Base-by-base conservation (phyloP, 2,888 invertebrate species). In the Labia minor region DNA sequence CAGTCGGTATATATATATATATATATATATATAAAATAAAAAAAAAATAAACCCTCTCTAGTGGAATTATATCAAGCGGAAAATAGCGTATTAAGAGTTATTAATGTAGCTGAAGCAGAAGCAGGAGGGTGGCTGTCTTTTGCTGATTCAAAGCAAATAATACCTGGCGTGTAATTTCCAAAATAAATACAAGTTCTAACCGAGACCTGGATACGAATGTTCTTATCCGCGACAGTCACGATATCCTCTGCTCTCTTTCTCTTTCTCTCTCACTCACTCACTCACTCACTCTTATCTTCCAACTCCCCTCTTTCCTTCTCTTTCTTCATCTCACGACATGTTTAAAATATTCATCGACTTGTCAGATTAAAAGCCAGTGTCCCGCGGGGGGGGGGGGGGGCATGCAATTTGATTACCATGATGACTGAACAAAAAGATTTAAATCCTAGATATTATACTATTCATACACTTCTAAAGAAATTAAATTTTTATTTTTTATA, bases 261-360 rank as follows among this genome's bases (percentile, higher is more conserved):
- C 26, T 26, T 26, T 26, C 26, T 8, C 26, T 26, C 8, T 26
- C 3, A 6, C 8, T 8, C 8, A 26, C 26, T 26, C 8, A 3
- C 26, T 6, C 26, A 26, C 26, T 8, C 26, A 6, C 8, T 26
- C 8, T 26, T 8, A 26, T 26, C 26, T n/a, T n/a, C n/a, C n/a
- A n/a, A n/a, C n/a, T n/a, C n/a, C n/a, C n/a, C 26, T 8, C 26
- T 26, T 26, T 26, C 8, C 26, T 26, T 26, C 26, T 26, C 3
- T 8, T 26, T 6, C 26, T 26, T 26, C 26, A 26, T 26, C 26
- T 26, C 26, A 6, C 26, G 26, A 26, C 16, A 49, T 49, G 16
- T 19, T 20, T 64, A 21, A 64, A 64, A 64, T 64, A 64, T 64
- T 64, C 64, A 64, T 64, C 33, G 64, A 64, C 26, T 64, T 64